These are phyloP conservation scores for Sclerurus mexicanus DNA, from an alignment of 2,113 vertebrate genomes.

Conservation along the genomic window DNA sequence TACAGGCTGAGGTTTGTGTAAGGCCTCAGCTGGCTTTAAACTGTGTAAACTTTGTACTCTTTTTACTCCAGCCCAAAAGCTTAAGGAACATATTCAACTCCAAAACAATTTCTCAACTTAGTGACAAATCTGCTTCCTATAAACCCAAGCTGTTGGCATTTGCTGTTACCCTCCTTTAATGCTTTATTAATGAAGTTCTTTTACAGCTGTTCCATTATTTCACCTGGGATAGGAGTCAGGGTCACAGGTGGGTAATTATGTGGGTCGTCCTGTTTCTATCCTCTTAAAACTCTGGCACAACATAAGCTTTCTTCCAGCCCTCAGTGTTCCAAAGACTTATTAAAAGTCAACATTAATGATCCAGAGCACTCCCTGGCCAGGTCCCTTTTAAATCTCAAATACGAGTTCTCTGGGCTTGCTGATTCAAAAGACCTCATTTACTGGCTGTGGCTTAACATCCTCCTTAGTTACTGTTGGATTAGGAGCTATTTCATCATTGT, in stretches of 20 bases:
- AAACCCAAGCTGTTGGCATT: conserved; percentile 58
- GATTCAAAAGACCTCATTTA: conserved; percentile 55
- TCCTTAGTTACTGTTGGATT: conserved; percentile 13
- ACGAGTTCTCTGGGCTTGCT: conserved; percentile 16
- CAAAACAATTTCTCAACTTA: conserved; percentile 28
- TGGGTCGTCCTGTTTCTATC: conserved; percentile 64
- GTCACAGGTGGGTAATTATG: conserved; percentile 62
- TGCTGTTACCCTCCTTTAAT: conserved; percentile 54
- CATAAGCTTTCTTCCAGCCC: conserved; percentile 21
- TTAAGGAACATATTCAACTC: conserved; percentile 8
- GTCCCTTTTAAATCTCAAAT: not conserved
- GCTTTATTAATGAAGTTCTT: conserved; percentile 63
- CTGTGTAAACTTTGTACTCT: not conserved
- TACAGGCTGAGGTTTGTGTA: conserved; percentile 1
- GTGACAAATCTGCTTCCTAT: conserved; percentile 65
- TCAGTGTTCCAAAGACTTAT: conserved; percentile 55
- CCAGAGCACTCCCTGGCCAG: conserved; percentile 44
- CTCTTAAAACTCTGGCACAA: conserved; percentile 56
- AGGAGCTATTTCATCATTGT: conserved; percentile 17
- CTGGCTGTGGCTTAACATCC: conserved; percentile 31
- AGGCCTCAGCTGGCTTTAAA: conserved; percentile 46
- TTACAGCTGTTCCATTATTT: conserved; percentile 66
- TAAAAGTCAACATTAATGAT: conserved; percentile 62
- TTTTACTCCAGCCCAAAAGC: conserved; percentile 21
- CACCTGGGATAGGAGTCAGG: conserved; percentile 56